Percentiles rank a stretch among this genome's conserved stretches.
phyloP scores from a whole-genome alignment of 2,888 invertebrate genomes.

The Anticlea derivata region DNA sequence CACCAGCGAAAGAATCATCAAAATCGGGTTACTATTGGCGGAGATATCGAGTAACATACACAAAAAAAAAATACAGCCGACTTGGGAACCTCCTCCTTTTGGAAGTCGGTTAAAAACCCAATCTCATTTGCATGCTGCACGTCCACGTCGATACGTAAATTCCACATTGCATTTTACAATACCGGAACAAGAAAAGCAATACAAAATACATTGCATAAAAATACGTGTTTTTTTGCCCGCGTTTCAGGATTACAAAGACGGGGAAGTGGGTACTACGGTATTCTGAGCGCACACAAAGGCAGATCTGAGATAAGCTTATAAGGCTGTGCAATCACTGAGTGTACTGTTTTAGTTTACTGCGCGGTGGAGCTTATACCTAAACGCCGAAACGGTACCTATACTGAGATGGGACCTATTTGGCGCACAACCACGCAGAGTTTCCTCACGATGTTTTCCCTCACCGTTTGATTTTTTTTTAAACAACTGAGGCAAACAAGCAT shows the following conservation, averaged over 20 bases:
- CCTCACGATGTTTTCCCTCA: too few species aligned
- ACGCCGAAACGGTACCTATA: too few species aligned
- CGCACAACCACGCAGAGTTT: too few species aligned
- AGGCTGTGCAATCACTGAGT: slow-evolving; percentile 6
- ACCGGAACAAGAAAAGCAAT: slow-evolving; percentile 2
- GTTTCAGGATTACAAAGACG: slow-evolving; percentile 17
- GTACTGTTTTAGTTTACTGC: not conserved
- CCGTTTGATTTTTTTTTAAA: too few species aligned
- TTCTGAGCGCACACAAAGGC: slow-evolving; percentile 10
- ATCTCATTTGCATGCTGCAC: slow-evolving; percentile 1
- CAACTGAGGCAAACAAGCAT: too few species aligned
- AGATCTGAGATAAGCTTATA: slow-evolving; percentile 21
- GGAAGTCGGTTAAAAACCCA: too few species aligned
- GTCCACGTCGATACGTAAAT: not conserved
- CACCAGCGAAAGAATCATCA: too few species aligned
- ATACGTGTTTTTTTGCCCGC: slow-evolving; percentile 20
- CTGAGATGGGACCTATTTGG: too few species aligned
- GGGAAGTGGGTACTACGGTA: slow-evolving; percentile 14
- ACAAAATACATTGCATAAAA: slow-evolving; percentile 10
- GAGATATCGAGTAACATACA: too few species aligned
- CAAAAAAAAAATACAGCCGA: too few species aligned
- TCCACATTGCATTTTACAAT: not conserved
- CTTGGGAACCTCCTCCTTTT: too few species aligned
- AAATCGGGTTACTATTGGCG: too few species aligned
- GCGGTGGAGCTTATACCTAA: not conserved